Conservation (phyloP, 1,140 invertebrate species). For the Mesaphorura yosii region DNA sequence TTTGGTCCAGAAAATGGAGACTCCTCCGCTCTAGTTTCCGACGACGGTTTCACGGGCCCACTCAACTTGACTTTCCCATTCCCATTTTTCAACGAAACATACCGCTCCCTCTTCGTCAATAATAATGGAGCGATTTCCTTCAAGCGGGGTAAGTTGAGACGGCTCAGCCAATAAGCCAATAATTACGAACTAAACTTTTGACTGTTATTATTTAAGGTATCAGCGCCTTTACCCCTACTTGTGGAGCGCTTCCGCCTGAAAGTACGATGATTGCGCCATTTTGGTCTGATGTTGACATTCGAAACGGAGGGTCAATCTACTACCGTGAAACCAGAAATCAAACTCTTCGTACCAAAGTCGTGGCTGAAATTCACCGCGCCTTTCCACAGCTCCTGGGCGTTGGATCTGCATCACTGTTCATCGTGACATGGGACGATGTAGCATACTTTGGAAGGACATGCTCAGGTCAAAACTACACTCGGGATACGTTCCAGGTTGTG, state of each 20-base stretch:
- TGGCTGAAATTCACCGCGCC: neutral
- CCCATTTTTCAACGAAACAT: slow-evolving; percentile 41
- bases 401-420: slow-evolving; percentile 3
- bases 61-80: slow-evolving; percentile 30
- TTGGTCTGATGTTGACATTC: slow-evolving; percentile 8
- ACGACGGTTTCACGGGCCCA: slow-evolving; percentile 1
- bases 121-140: slow-evolving; percentile 6
- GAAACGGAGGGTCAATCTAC: neutral
- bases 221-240: neutral
- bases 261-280: slow-evolving; percentile 4
- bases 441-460: slow-evolving; percentile 4
- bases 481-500: slow-evolving; percentile 37
- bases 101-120: slow-evolving; percentile 7
- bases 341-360: neutral
- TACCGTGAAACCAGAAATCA: slow-evolving; percentile 3
- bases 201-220: neutral
- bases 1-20: neutral
- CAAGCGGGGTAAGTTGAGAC: neutral
- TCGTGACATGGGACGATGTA: slow-evolving; percentile 14
- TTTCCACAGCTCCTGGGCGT: slow-evolving; percentile 2
- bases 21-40: neutral
- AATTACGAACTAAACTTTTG: neutral
- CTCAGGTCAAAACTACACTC: neutral
- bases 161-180: neutral
- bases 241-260: neutral